phyloP scores from a whole-genome alignment of 2,797 vertebrate species.

The Pseudomugil tenellus region DNA sequence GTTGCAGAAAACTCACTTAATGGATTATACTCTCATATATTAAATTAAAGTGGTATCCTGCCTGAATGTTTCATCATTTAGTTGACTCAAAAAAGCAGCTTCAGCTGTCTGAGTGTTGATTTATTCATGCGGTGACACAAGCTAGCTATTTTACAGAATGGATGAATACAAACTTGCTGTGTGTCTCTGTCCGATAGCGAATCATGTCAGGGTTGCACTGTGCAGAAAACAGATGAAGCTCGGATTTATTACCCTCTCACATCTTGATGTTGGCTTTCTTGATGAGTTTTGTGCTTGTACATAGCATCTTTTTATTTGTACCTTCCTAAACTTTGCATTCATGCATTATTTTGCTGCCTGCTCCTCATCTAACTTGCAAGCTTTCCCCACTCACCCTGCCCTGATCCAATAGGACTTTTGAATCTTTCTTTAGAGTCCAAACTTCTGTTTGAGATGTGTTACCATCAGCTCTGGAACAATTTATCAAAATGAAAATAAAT shows the following conservation, averaged over 20 bases:
- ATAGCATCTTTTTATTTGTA: neutral
- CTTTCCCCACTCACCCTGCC: neutral
- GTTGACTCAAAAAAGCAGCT: neutral
- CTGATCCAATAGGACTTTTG: neutral
- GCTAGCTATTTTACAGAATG: neutral
- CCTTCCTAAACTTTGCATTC: neutral
- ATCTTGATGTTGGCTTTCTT: neutral
- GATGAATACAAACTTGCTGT: neutral
- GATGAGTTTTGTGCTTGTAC: neutral
- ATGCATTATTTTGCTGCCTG: constrained; percentile 2
- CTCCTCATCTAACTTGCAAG: neutral
- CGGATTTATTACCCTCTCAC: constrained; percentile 10
- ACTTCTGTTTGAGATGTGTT: neutral
- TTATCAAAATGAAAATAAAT: neutral
- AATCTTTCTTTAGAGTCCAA: neutral
- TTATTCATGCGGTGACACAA: neutral
- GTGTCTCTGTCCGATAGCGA: neutral
- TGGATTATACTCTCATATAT: neutral
- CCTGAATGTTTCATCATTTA: neutral
- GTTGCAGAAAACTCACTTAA: constrained; percentile 2
- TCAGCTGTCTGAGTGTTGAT: constrained; percentile 12
- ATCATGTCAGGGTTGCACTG: neutral
- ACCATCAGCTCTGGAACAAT: neutral
- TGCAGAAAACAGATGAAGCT: neutral
- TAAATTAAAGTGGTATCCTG: neutral